Conservation (phyloP, 1,140 invertebrate species). For the Dendrolimus punctatus region DNA sequence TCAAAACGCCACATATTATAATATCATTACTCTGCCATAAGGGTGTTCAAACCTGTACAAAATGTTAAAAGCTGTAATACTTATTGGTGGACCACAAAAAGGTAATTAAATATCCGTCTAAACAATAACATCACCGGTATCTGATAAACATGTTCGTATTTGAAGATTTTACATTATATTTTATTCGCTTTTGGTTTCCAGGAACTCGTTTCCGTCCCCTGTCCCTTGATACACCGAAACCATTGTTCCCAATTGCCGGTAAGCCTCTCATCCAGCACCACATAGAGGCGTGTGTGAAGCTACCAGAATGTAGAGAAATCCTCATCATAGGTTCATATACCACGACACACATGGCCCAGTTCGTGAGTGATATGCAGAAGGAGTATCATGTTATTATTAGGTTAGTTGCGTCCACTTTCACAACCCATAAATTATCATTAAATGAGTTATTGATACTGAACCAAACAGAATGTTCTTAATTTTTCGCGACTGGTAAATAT, state of each 20-base stretch:
- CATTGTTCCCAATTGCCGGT: slow-evolving; percentile 96
- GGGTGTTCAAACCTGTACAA: slow-evolving; percentile 7
- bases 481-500: too few relatives aligned
- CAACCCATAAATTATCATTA: too few relatives aligned
- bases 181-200: slow-evolving; percentile 48
- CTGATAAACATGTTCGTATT: neutral
- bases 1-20: too few relatives aligned
- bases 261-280: slow-evolving; percentile 96
- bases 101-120: slow-evolving; percentile 57
- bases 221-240: slow-evolving; percentile 97
- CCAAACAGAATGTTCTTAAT: too few relatives aligned
- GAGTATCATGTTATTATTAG: slow-evolving; percentile 88
- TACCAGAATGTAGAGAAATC: slow-evolving; percentile 90
- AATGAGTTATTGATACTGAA: too few relatives aligned
- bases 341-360: slow-evolving; percentile 85
- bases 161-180: too few relatives aligned
- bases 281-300: slow-evolving; percentile 92
- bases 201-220: slow-evolving; percentile 97
- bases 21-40: neutral
- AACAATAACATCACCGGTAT: slow-evolving; percentile 35
- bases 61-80: slow-evolving; percentile 84
- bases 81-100: slow-evolving; percentile 85
- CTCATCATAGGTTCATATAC: slow-evolving; percentile 95
- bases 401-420: slow-evolving; percentile 52
- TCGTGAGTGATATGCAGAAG: slow-evolving; percentile 88